Percentiles rank a stretch among this genome's conserved stretches.
phyloP scores from a whole-genome alignment of 2,113 vertebrate species.

The Chlorodrepanis virens region DNA sequence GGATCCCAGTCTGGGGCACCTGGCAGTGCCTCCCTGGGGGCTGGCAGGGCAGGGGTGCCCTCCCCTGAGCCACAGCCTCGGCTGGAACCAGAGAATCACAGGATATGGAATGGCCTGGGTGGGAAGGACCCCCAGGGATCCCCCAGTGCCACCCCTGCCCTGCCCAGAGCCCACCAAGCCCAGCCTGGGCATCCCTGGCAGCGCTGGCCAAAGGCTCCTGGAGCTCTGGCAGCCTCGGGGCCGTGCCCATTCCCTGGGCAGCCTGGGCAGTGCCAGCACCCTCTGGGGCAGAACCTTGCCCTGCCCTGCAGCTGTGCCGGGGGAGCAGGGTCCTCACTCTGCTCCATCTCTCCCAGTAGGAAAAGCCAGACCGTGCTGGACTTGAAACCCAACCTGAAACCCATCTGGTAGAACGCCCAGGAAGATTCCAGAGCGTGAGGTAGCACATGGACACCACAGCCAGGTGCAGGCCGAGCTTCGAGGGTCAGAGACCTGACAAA shows the following conservation, averaged over 20 bases:
- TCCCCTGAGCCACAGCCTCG: neutral
- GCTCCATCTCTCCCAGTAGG: neutral
- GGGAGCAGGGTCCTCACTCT: neutral
- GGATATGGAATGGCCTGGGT: accelerated
- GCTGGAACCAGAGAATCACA: too few species aligned
- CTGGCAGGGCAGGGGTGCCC: neutral
- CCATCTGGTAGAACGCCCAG: accelerated
- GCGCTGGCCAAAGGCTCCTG: neutral
- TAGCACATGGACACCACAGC: neutral
- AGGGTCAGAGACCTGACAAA: neutral
- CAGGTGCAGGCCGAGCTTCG: accelerated
- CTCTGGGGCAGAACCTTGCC: neutral
- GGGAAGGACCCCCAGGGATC: accelerated
- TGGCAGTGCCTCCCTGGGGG: neutral
- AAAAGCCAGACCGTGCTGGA: neutral
- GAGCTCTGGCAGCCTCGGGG: neutral
- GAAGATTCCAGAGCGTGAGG: neutral
- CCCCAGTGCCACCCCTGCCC: neutral
- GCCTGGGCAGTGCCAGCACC: neutral
- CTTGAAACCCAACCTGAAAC: neutral
- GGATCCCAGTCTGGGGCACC: neutral
- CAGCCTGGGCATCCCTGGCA: neutral
- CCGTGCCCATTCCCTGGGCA: neutral
- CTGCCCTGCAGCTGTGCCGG: neutral
- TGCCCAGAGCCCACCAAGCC: neutral